Conservation (phyloP, 1,140 invertebrate genomes). For the Zaprionus camerounensis region DNA sequence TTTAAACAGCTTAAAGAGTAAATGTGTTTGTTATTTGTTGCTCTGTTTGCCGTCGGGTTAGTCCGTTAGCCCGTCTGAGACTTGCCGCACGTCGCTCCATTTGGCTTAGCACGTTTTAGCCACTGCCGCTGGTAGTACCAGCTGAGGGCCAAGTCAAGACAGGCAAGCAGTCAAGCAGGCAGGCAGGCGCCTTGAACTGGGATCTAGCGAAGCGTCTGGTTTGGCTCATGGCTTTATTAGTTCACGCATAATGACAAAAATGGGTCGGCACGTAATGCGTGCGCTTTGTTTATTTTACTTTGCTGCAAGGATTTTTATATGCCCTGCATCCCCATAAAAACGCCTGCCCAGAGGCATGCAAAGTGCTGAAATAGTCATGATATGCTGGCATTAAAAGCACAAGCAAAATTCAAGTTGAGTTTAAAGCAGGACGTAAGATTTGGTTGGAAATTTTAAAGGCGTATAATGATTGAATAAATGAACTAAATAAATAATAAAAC, state of each 20-base stretch:
- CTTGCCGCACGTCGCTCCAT: slow-evolving; percentile 47
- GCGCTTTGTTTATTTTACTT: slow-evolving; percentile 72
- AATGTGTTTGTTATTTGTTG: slow-evolving; percentile 25
- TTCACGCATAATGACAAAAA: slow-evolving; percentile 80
- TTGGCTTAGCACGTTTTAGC: slow-evolving; percentile 73
- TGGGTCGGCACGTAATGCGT: slow-evolving; percentile 77
- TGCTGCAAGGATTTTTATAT: slow-evolving; percentile 69
- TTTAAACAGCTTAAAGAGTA: slow-evolving; percentile 63
- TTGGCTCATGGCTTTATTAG: slow-evolving; percentile 73
- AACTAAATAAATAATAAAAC: background rate
- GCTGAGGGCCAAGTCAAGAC: slow-evolving; percentile 1
- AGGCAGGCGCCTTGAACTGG: slow-evolving; percentile 16
- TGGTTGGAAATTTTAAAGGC: background rate
- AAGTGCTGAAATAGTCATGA: slow-evolving; percentile 4
- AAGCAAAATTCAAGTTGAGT: background rate
- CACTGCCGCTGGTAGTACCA: slow-evolving; percentile 20
- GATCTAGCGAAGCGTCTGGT: slow-evolving; percentile 16
- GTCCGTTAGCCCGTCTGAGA: slow-evolving; percentile 25
- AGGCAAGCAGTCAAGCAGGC: slow-evolving; percentile 17
- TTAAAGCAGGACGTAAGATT: background rate
- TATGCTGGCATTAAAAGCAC: slow-evolving; percentile 6
- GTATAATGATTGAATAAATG: background rate
- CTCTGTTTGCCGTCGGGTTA: slow-evolving; percentile 34
- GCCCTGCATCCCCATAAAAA: slow-evolving; percentile 63
- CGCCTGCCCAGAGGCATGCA: slow-evolving; percentile 18